Percentiles rank a stretch among this genome's conserved stretches.
Evolutionary conservation across 2,113 vertebrate genomes (phyloP).

Genomic region (Hepsetus odoe): DNA sequence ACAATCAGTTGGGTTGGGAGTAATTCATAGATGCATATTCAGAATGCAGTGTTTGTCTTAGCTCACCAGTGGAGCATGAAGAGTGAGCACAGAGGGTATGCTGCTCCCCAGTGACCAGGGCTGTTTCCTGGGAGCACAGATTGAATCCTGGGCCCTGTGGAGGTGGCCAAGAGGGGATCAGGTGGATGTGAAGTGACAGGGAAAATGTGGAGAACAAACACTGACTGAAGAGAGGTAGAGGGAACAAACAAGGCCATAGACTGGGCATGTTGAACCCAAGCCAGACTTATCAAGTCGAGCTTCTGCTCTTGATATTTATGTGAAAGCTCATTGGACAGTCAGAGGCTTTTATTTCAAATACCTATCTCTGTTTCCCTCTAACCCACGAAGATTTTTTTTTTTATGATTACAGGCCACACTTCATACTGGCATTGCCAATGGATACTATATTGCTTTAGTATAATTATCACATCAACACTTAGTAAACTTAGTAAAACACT

Average conservation of each 20-base stretch:
- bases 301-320: neutral
- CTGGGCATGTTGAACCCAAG: conserved; percentile 26
- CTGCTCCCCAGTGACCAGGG: conserved; percentile 18
- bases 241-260: conserved; percentile 32
- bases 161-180: conserved; percentile 48
- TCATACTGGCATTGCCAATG: neutral
- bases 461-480: too few relatives aligned
- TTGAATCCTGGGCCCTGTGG: conserved; percentile 26
- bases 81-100: neutral
- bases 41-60: neutral
- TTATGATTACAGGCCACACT: neutral
- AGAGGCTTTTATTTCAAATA: conserved; percentile 16
- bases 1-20: neutral
- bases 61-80: conserved; percentile 12
- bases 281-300: conserved; percentile 36
- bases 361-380: neutral
- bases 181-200: conserved; percentile 56
- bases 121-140: conserved; percentile 39
- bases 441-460: neutral
- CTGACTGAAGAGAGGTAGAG: conserved; percentile 17
- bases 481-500: too few relatives aligned
- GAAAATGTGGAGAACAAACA: conserved; percentile 54
- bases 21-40: conserved; percentile 4
- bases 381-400: neutral
- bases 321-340: conserved; percentile 20